Evolutionary conservation across 1,140 invertebrate species (phyloP), one percentile per base, ranked within the genome.

Genomic region (Trissolcus basalis): DNA sequence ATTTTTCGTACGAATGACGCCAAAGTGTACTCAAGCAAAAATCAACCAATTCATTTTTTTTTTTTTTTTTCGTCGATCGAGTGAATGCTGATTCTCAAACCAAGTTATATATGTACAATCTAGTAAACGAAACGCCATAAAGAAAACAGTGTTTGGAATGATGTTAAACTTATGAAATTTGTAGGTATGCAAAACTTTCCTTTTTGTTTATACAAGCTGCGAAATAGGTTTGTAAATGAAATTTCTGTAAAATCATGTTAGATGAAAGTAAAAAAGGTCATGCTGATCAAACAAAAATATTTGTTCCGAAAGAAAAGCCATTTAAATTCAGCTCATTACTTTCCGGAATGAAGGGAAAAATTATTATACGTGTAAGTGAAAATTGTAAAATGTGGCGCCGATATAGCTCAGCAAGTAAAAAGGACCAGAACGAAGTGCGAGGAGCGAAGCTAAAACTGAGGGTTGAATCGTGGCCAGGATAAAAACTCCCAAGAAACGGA

Each of bases 401-500:
- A 15, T 27, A 27, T 27, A 27, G 61, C 14, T 68, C 27, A 44
- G 27, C 49, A 64, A 27, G 19, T 16, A 65, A 64, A 72, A 65
- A 60, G 54, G 32, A 59, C 41, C 43, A 47, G 35, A 64, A 44
- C 12, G 12, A 43, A 47, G 11, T 36, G 12, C 13, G 41, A 45
- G 15, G 12, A 27, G 15, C 0, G 43, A 51, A 47, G 55, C 49
- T 51, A 59, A 68, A 68, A 56, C 39, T 63, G 51, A 70, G 47
- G 65, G 67, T 56, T 76, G 60, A 76, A 67, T 70, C 61, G 44
- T 67, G 58, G 47, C 45, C 41, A 65, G 56, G 67, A 68, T 78
- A 80, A 81, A 81, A 70, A 74, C 55, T 50, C 49, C n/a, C 41
- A 36, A 56, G 50, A 72, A 50, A n/a, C 39, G 68, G 53, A 64